Evolutionary conservation across 2,888 invertebrate species (phyloP), one percentile per base, ranked within the genome.

Genomic region (Melieria crassipennis): DNA sequence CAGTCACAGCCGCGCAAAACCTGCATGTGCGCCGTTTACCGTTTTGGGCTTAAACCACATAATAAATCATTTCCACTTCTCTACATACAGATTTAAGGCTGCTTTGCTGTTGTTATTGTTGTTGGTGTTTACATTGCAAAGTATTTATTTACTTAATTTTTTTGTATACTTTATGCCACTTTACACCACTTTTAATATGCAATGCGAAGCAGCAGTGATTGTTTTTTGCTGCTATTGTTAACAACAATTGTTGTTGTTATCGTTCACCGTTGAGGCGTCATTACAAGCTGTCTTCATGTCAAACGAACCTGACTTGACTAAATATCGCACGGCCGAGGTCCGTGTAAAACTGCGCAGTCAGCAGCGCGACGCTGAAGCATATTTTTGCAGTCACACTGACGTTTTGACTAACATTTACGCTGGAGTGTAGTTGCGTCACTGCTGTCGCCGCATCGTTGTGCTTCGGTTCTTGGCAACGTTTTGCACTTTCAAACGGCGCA

Each of bases 11-110:
- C 30, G 30, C 30, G 3, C 30, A 30, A 30, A 30, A 30, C 30
- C 30, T 2, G 30, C 30, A 30, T 30, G 30, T 30, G 72, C 67
- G 65, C 74, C 65, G 69, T 68, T 70, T 72, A 72, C 74, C 69
- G 70, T 74, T 74, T 74, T 74, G 70, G 74, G 74, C 50, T 63
- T 60, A 57, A 70, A 64, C 74, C 68, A 48, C 52, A 45, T 65
- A 62, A 69, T 72, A 74, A 74, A 74, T 74, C 74, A 74, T 56
- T 30, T 30, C 30, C 30, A 30, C 30, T 30, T 30, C 30, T 30
- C 30, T 30, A 30, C 30, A 30, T 30, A 30, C 30, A 30, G 30
- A 30, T 30, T 30, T 30, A 2, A 30, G 30, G 30, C 2, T 30
- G 30, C 30, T 30, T 30, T 30, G 30, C 3, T 30, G 30, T 30